Percentiles rank a stretch among this genome's conserved stretches.
Conservation (phyloP, 2,888 invertebrate species). For the Lasioglossum figueresi region DNA sequence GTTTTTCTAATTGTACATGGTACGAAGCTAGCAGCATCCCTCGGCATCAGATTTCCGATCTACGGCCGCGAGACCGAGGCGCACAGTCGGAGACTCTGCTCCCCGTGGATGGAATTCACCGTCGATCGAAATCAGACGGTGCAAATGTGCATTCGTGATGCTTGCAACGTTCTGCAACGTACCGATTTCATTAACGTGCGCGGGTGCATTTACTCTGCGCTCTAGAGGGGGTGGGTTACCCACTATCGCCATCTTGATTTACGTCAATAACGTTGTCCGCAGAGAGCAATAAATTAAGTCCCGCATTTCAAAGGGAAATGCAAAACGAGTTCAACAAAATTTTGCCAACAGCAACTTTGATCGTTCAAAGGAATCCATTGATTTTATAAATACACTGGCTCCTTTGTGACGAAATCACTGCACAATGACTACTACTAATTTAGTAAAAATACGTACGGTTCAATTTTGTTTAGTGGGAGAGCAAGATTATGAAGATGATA, state of each 20-base stretch:
- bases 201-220: background rate
- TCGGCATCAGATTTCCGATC: background rate
- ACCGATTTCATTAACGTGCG: background rate
- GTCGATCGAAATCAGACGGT: background rate
- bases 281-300: background rate
- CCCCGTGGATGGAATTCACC: background rate
- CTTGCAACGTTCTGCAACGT: background rate
- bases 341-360: background rate
- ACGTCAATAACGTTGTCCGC: background rate
- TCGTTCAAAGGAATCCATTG: background rate
- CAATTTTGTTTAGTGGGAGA: no score
- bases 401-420: background rate
- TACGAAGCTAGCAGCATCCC: background rate
- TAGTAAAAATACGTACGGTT: no score
- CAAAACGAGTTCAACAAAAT: background rate
- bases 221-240: background rate
- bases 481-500: no score
- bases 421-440: background rate
- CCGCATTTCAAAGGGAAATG: background rate
- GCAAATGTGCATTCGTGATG: background rate
- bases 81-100: background rate
- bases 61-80: background rate
- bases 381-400: background rate
- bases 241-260: background rate
- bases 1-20: background rate